Conservation (phyloP, 2,888 invertebrate genomes). For the Cistogaster globosa region DNA sequence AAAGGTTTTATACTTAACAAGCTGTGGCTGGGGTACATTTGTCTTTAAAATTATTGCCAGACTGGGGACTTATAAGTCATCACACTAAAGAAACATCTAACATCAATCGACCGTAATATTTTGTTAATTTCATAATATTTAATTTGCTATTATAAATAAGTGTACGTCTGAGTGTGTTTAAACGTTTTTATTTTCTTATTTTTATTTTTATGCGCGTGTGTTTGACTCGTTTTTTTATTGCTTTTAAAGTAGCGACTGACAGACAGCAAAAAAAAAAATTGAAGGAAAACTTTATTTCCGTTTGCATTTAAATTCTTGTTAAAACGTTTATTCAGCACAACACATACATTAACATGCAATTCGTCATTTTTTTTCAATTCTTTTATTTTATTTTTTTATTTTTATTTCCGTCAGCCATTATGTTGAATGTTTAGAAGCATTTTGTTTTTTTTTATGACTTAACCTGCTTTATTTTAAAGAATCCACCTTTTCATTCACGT, state of each 20-base stretch:
- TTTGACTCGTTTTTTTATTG: slow-evolving; percentile 28
- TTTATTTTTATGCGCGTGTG: background rate
- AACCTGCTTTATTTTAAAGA: slow-evolving; percentile 37
- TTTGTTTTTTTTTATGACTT: slow-evolving; percentile 39
- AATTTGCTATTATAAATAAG: too few relatives aligned
- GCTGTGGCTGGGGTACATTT: too few relatives aligned
- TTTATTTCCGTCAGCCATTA: slow-evolving; percentile 63
- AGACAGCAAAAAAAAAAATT: background rate
- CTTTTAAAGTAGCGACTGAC: slow-evolving; percentile 14
- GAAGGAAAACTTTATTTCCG: slow-evolving; percentile 64
- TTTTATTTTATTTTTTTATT: slow-evolving; percentile 17
- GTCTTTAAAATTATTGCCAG: too few relatives aligned
- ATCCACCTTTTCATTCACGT: slow-evolving; percentile 37
- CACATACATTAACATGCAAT: slow-evolving; percentile 67
- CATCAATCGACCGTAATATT: background rate
- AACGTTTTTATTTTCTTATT: background rate
- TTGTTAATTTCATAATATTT: background rate
- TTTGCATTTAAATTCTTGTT: slow-evolving; percentile 68
- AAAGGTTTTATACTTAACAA: too few relatives aligned
- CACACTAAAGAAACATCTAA: background rate
- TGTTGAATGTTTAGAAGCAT: slow-evolving; percentile 46
- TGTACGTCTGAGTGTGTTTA: background rate
- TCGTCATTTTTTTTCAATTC: slow-evolving; percentile 9
- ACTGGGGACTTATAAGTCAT: too few relatives aligned
- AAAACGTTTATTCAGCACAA: slow-evolving; percentile 68